phyloP scores from a whole-genome alignment of 2,888 invertebrate genomes.

The Hypolimnas misippus region DNA sequence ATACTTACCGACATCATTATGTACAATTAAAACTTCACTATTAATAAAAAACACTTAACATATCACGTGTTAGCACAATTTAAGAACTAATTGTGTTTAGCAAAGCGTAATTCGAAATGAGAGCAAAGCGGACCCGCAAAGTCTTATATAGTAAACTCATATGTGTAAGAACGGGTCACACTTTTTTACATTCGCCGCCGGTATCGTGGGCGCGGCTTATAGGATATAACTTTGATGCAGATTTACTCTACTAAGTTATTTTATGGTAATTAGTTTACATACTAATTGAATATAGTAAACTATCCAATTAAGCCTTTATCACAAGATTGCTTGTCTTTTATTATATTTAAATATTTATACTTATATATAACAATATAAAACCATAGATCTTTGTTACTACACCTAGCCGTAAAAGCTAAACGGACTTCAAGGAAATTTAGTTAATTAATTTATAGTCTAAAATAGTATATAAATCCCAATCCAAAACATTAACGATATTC shows the following conservation, averaged over 20 bases:
- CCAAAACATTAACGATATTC: no score
- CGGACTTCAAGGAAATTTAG: no score
- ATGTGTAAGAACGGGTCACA: slow-evolving; percentile 82
- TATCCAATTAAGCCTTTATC: no score
- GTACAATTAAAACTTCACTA: slow-evolving; percentile 32
- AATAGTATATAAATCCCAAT: no score
- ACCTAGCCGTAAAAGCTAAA: no score
- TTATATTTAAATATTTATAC: neutral
- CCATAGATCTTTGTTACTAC: no score
- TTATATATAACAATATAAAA: no score
- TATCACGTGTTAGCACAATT: slow-evolving; percentile 37
- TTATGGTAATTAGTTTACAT: slow-evolving; percentile 17
- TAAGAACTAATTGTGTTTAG: slow-evolving; percentile 66
- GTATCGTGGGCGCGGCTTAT: slow-evolving; percentile 72
- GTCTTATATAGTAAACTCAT: slow-evolving; percentile 81
- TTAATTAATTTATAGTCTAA: no score
- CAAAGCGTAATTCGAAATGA: slow-evolving; percentile 81
- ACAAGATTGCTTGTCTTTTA: no score
- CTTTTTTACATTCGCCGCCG: slow-evolving; percentile 79
- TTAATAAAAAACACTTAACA: slow-evolving; percentile 34
- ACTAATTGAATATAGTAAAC: neutral
- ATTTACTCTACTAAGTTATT: slow-evolving; percentile 14
- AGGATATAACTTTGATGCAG: slow-evolving; percentile 23
- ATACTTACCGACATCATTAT: slow-evolving; percentile 71
- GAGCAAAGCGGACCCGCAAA: slow-evolving; percentile 78